Base-by-base conservation (phyloP, 2,888 invertebrate genomes). In the Eledone cirrhosa region DNA sequence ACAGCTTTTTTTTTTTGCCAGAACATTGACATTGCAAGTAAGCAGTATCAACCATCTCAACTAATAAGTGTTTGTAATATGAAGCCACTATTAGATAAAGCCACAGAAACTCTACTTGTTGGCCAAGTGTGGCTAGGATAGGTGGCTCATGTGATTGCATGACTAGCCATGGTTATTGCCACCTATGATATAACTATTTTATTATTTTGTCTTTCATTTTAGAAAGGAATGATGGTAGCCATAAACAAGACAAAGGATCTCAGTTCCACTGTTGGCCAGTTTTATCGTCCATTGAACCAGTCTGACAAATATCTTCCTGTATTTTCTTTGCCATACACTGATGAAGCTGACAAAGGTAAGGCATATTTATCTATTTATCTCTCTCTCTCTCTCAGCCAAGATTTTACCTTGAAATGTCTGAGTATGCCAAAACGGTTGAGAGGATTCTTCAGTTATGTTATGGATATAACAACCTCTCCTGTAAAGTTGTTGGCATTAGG, bases 161-260 rank as follows among this genome's bases (percentile, higher is more conserved):
- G 69, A 22, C 69, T 22, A 24, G 7, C 53, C 24, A 48, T 47
- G 48, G n/a, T 22, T 13, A 16, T 22, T 67, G n/a, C 8, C 29
- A 1, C 24, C 13, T 8, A 24, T 27, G 48, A 77, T 33, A 11
- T 41, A 41, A 41, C 11, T 41, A 41, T 41, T 41, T 41, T 8
- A 8, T 48, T 31, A 29, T 22, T 48, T 27, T 76, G 53, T 22
- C 79, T 72, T n/a, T 14, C 47, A 41, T 83, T 83, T 13, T 83
- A 88, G 88, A 81, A 83, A 72, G 93, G 93, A 24, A 88, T 91
- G 69, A 92, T 93, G 91, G 85, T 92, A 81, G 88, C 92, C 67
- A 91, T 93, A 16, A 93, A 92, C 89, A 92, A 92, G n/a, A 91
- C 91, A 16, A 90, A 91, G 81, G 91, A 91, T 83, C 87, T 93